Conservation (phyloP, 1,140 invertebrate species). For the Musca domestica region DNA sequence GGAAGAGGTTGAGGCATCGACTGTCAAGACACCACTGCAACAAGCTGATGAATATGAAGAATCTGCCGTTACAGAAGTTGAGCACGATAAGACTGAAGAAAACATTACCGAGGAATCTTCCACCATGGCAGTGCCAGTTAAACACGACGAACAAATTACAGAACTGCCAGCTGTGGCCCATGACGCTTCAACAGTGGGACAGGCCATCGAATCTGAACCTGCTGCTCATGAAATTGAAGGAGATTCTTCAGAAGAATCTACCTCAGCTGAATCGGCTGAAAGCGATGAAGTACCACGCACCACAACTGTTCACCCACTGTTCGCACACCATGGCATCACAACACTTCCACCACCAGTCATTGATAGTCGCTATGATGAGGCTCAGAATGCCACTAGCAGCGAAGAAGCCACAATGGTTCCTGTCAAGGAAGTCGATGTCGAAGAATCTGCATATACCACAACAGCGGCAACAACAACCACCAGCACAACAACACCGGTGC, state of each 20-base stretch:
- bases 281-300: slow-evolving; percentile 22
- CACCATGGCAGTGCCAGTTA: too few relatives aligned
- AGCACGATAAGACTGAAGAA: slow-evolving; percentile 6
- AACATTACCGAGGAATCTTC: background rate
- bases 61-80: background rate
- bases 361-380: slow-evolving; percentile 34
- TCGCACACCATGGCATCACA: slow-evolving; percentile 32
- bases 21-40: background rate
- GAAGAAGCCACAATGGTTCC: slow-evolving; percentile 23
- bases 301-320: slow-evolving; percentile 43
- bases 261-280: background rate
- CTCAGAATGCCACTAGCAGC: slow-evolving; percentile 23
- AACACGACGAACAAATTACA: background rate
- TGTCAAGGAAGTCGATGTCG: background rate
- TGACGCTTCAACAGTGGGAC: background rate
- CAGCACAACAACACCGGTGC: slow-evolving; percentile 26
- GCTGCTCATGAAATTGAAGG: slow-evolving; percentile 17
- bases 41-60: background rate
- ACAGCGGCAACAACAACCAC: slow-evolving; percentile 28
- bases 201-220: slow-evolving; percentile 18
- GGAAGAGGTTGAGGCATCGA: background rate
- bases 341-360: slow-evolving; percentile 32
- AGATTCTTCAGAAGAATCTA: slow-evolving; percentile 19
- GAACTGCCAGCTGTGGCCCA: background rate
- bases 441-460: background rate